Evolutionary conservation across 2,888 invertebrate species (phyloP).

Genomic region (Escarpia spicata): DNA sequence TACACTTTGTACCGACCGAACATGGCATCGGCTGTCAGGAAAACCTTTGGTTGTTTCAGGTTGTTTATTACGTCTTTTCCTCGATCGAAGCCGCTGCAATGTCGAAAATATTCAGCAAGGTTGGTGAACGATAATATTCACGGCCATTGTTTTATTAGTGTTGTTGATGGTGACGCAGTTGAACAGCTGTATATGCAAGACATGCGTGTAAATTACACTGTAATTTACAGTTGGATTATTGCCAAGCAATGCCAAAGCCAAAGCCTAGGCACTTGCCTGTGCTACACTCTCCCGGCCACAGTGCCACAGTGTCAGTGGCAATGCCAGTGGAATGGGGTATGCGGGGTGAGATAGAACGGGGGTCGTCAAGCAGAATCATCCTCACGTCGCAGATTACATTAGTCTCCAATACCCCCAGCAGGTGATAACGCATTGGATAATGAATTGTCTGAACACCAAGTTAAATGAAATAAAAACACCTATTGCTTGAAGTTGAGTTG

Average conservation of each 20-base stretch:
- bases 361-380: too few species aligned
- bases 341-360: too few species aligned
- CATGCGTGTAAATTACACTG: not conserved
- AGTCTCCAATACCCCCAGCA: too few species aligned
- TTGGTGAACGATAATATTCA: not conserved
- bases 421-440: too few species aligned
- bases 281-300: too few species aligned
- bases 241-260: not conserved
- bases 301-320: too few species aligned
- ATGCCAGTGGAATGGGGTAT: too few species aligned
- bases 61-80: slow-evolving; percentile 25
- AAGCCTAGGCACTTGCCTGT: not conserved
- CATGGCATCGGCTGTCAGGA: slow-evolving; percentile 26
- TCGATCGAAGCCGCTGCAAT: not conserved
- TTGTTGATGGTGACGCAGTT: not conserved
- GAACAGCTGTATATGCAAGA: not conserved
- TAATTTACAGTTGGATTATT: not conserved
- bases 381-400: too few species aligned
- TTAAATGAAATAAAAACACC: too few species aligned
- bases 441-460: too few species aligned
- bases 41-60: not conserved
- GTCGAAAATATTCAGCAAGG: slow-evolving; percentile 24
- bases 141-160: not conserved
- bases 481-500: too few species aligned
- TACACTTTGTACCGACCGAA: slow-evolving; percentile 26